Evolutionary conservation across 2,113 vertebrate species (phyloP).

Genomic region (Otus sunia): DNA sequence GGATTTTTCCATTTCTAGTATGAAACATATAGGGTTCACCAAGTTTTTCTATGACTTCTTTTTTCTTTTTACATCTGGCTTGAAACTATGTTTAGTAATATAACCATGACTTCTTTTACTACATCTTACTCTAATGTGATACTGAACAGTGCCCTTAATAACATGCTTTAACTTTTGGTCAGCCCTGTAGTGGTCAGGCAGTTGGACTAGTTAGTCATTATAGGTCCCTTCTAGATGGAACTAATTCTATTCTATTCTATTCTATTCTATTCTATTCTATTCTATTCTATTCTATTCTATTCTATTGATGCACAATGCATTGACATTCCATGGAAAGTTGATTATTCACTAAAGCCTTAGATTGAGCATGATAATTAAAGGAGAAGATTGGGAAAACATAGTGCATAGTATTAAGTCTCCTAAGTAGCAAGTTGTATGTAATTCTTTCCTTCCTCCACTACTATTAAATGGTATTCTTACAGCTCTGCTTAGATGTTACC

Average conservation of each 20-base stretch:
- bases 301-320: not conserved
- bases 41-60: not conserved
- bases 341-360: not conserved
- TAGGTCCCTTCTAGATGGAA: not conserved
- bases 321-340: not conserved
- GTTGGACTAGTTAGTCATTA: not conserved
- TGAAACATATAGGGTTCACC: rapidly evolving
- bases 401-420: not conserved
- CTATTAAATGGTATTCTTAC: not conserved
- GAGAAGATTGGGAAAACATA: not conserved
- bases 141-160: not conserved
- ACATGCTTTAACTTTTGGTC: not conserved
- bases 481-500: not conserved
- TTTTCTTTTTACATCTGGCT: not conserved
- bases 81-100: not conserved
- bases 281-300: not conserved
- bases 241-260: not conserved
- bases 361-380: not conserved
- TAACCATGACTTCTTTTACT: not conserved
- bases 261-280: not conserved
- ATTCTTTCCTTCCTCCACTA: not conserved
- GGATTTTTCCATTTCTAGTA: not conserved
- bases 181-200: not conserved
- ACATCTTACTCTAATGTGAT: not conserved
- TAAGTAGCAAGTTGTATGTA: not conserved